Percentiles rank a stretch among this genome's conserved stretches.
Evolutionary conservation across 2,797 vertebrate species (phyloP).

Genomic region (Sitta carolinensis): DNA sequence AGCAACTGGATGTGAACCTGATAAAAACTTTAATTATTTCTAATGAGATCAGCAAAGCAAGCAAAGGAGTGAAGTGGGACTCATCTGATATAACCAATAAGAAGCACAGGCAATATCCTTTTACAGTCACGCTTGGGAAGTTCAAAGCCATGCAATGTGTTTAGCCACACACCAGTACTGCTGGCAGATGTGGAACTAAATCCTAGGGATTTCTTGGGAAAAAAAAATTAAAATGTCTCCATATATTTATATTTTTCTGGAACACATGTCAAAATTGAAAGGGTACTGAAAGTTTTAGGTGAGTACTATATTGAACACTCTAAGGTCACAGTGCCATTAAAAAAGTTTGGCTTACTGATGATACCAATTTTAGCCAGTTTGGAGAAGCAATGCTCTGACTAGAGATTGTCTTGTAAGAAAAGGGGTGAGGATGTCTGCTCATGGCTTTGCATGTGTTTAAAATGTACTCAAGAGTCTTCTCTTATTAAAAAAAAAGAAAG

Average conservation of each 20-base stretch:
- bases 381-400: neutral
- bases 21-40: slow-evolving; percentile 41
- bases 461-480: neutral
- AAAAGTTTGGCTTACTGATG: neutral
- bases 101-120: neutral
- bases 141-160: neutral
- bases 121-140: neutral
- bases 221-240: neutral
- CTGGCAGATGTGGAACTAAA: slow-evolving; percentile 11
- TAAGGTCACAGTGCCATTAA: neutral
- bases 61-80: neutral
- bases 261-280: neutral
- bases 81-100: slow-evolving; percentile 7
- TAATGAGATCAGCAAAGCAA: slow-evolving; percentile 35
- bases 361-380: neutral
- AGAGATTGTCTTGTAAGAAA: neutral
- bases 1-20: neutral
- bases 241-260: neutral
- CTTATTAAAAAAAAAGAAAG: neutral
- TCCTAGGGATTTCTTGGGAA: neutral
- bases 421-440: neutral
- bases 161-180: neutral
- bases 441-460: neutral
- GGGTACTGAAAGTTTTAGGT: neutral
- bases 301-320: neutral